Evolutionary conservation across 2,797 vertebrate species (phyloP), one percentile per base, ranked within the genome.

Genomic region (Sparidentex hasta): DNA sequence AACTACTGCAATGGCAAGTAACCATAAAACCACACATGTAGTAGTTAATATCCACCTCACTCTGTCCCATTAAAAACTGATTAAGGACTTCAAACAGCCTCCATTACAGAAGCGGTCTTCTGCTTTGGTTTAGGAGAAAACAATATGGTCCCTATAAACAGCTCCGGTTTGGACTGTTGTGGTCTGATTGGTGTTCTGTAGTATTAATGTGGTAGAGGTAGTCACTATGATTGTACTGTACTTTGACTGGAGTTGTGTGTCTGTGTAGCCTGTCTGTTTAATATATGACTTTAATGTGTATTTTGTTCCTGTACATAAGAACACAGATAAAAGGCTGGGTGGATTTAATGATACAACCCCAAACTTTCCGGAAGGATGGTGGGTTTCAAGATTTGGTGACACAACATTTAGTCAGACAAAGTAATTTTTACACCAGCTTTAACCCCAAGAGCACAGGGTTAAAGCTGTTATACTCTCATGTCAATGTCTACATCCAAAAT

Each of bases 21-120:
- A 90, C 91, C 90, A 93, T 94, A 93, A 95, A 94, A 94, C 88
- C 92, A 79, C 93, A 94, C 76, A 81, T 93, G 91, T 90, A 93
- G 87, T 83, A 84, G 84, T 89, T 94, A 92, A 93, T 91, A 87
- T 88, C 85, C 82, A 88, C 84, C 88, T 92, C 84, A 85, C 80
- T 76, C 74, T 61, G 23, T 86, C 86, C 81, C 86, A 90, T 92
- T 92, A 93, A 90, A 93, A 92, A 85, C 88, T 90, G 91, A 93
- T 94, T 93, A 91, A 89, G 86, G 89, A 92, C 91, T 92, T 94
- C 91, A 94, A 95, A 92, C 81, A 64, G 81, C 52, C 76, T 78
- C 76, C 65, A 54, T 87, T 86, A 87, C 87, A 92, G 90, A 91
- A 92, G 89, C 79, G 55, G 62, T 89, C 84, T 78, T 88, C 87